Evolutionary conservation across 2,888 invertebrate species (phyloP).

Genomic region (Drosophila paranaensis): DNA sequence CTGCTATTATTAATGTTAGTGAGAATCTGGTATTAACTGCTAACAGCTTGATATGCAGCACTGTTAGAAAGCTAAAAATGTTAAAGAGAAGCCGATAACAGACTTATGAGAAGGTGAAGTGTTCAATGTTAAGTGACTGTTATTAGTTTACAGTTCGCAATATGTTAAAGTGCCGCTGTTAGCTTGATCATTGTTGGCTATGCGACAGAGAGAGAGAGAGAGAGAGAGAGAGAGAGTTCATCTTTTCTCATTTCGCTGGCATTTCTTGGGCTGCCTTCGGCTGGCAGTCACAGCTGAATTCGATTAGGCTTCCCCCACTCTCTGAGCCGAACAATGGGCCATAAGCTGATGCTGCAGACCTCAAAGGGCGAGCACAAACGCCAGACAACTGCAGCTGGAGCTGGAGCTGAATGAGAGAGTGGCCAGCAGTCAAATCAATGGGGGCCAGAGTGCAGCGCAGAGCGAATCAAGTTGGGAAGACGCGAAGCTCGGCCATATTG

Average conservation of each 20-base stretch:
- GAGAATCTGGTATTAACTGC: background rate
- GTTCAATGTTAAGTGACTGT: background rate
- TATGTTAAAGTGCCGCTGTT: background rate
- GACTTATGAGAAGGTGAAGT: background rate
- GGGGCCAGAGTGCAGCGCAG: too few species aligned
- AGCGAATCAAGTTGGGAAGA: background rate
- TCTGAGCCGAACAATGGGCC: background rate
- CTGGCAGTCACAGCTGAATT: background rate
- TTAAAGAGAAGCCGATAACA: background rate
- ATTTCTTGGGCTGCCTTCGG: background rate
- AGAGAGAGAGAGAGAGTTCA: rapidly evolving
- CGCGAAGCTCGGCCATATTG: background rate
- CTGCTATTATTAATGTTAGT: background rate
- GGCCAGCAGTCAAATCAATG: background rate
- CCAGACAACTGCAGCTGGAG: background rate
- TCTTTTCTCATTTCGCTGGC: background rate
- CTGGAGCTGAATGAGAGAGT: background rate
- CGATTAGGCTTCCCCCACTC: background rate
- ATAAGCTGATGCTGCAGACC: background rate
- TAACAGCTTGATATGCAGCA: background rate
- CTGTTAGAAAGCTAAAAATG: background rate
- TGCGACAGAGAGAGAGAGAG: background rate
- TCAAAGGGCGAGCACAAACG: background rate
- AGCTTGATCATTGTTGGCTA: background rate
- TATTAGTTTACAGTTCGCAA: background rate